Base-by-base conservation (phyloP, 2,797 vertebrate species). In the Hippocampus kuda region DNA sequence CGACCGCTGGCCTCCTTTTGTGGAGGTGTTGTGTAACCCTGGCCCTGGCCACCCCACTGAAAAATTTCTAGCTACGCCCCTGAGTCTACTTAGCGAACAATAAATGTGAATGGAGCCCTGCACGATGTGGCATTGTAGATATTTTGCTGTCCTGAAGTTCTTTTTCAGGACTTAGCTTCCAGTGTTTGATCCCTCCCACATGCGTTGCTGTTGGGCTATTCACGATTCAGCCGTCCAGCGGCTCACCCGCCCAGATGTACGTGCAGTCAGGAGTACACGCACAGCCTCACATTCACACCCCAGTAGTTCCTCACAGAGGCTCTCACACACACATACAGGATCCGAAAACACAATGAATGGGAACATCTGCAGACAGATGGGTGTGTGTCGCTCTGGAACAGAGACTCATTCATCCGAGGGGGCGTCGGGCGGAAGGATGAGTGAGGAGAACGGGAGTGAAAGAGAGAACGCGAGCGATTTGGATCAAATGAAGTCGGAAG, bases 361-460 rank as follows among this genome's bases (percentile, higher is more conserved):
- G 81, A 87, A 89, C 84, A 88, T 88, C 85, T 85, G 83, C 86
- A 88, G 86, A 87, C 86, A 89, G 87, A 89, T 89, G 89, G 86
- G 90, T 85, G 86, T 87, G 88, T 87, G 85, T 82, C 69, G 83
- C 83, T 86, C 86, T 67, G 80, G 79, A 86, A 91, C 90, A 92
- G 89, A 90, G 89, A 80, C 78, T 83, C 89, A 90, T 91, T 92
- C 89, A 91, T 91, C 70, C 62, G 67, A 73, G 77, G 77, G 83
- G 78, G 80, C 65, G 77, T 83, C 75, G 84, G 89, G 88, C 88
- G 87, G 85, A 89, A 89, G 89, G 84, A 88, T 86, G 88, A 88
- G 87, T 85, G 83, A 81, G 16, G 80, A 87, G 86, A 86, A 79
- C 66, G 84, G 83, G 79, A 79, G 80, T 78, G 81, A 81, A 77